Base-by-base conservation (phyloP, 2,888 invertebrate species). In the Ferrisia virgata region DNA sequence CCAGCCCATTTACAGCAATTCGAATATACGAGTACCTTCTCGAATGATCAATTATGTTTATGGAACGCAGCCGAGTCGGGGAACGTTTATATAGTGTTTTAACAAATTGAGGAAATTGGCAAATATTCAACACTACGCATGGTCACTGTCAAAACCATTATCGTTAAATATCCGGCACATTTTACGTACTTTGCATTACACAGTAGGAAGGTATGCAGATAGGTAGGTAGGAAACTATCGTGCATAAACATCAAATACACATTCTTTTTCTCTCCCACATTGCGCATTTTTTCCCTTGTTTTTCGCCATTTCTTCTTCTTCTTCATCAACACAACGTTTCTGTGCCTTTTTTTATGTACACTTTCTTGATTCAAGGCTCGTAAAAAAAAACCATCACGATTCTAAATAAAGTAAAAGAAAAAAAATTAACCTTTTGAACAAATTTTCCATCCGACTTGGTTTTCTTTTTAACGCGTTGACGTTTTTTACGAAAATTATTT, bases 71-170 rank as follows among this genome's bases (percentile, higher is more conserved):
- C n/a, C n/a, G 47, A 47, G 18, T 18, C 18, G 18, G 18, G 18
- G 18, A 47, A n/a, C n/a, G 47, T 47, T 47, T n/a, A n/a, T 47
- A 47, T 47, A 47, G 47, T 5, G 18, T 47, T 47, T 18, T 47
- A 47, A 47, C 47, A 5, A 28, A 64, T 64, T 64, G 11, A 28
- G 25, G 28, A 64, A 64, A 64, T 64, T 64, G 58, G 58, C 58
- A 64, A 25, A 28, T 28, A 11, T 64, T 64, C 58, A 64, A 64
- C 25, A 47, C 28, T 13, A 64, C 28, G 58, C 58, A 64, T 64
- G 58, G 58, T 64, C 58, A 64, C 58, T 64, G 58, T 64, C 58
- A 64, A 64, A 64, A 64, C 58, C 58, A 64, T 64, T 64, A 64
- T 18, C 18, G 47, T 47, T 47, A 18, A 47, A 47, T 28, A 64